Conservation (phyloP, 2,113 vertebrate genomes). For the Centrocercus urophasianus region DNA sequence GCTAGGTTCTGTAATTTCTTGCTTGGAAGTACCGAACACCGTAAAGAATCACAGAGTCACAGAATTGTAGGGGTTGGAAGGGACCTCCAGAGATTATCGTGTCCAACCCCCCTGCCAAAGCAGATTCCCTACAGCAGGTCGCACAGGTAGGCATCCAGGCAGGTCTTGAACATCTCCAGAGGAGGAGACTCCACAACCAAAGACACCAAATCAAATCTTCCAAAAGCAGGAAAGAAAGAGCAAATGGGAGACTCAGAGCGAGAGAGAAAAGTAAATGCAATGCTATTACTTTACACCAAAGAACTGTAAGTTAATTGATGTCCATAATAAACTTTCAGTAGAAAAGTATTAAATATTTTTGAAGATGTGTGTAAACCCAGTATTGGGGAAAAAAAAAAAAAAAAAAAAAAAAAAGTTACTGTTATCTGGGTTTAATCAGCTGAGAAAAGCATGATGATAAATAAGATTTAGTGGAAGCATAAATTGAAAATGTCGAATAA, state of each 20-base stretch:
- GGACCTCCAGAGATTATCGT: too few species aligned
- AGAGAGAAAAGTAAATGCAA: not conserved
- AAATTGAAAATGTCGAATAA: not conserved
- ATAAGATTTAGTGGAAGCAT: not conserved
- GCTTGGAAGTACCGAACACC: not conserved
- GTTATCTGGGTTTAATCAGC: not conserved
- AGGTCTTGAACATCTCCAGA: too few species aligned
- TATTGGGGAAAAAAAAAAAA: not conserved
- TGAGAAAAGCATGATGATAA: not conserved
- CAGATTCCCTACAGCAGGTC: too few species aligned
- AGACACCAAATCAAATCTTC: not conserved
- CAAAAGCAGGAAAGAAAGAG: not conserved
- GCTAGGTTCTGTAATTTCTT: conserved; percentile 18
- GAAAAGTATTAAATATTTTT: not conserved
- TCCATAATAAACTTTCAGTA: not conserved
- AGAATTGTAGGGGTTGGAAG: too few species aligned
- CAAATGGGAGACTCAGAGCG: not conserved
- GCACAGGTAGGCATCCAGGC: too few species aligned
- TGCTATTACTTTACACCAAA: not conserved
- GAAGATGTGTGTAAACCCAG: not conserved
- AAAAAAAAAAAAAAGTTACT: not conserved
- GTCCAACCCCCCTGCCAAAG: too few species aligned
- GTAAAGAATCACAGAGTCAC: not conserved
- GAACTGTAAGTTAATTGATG: not conserved
- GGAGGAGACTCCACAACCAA: too few species aligned